These are phyloP conservation scores for Zaprionus ornatus DNA, from an alignment of 1,140 invertebrate genomes.

Conservation along the genomic window DNA sequence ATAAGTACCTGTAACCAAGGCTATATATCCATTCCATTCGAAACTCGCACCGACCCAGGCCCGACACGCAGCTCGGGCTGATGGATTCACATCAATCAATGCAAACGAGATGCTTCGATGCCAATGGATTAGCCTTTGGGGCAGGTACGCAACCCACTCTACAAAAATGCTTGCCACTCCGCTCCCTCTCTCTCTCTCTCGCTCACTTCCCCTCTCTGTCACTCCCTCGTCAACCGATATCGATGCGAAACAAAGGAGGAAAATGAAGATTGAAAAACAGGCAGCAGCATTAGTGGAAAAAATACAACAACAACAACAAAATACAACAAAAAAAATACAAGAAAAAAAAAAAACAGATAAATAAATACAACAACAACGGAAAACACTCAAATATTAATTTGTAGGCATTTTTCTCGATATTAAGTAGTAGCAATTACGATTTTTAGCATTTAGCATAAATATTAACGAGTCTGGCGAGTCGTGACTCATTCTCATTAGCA, in stretches of 20 bases:
- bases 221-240: slow-evolving; percentile 12
- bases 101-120: slow-evolving; percentile 13
- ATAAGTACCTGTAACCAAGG: slow-evolving; percentile 78
- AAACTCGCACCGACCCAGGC: not conserved
- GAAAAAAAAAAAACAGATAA: not conserved
- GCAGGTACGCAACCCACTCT: slow-evolving; percentile 73
- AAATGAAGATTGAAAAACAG: slow-evolving; percentile 17
- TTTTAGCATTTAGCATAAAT: slow-evolving; percentile 80
- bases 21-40: slow-evolving; percentile 21
- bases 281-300: slow-evolving; percentile 59
- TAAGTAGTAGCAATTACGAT: slow-evolving; percentile 82
- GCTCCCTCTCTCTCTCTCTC: slow-evolving; percentile 1
- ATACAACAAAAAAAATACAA: slow-evolving; percentile 10
- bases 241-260: slow-evolving; percentile 12
- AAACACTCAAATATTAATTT: slow-evolving; percentile 71
- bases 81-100: slow-evolving; percentile 58
- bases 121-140: slow-evolving; percentile 63
- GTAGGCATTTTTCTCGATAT: slow-evolving; percentile 69
- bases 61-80: slow-evolving; percentile 50
- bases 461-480: slow-evolving; percentile 78
- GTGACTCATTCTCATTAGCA: slow-evolving; percentile 79
- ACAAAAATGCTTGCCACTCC: slow-evolving; percentile 66
- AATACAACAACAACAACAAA: slow-evolving; percentile 24
- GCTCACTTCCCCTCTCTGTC: slow-evolving; percentile 23
- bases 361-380: slow-evolving; percentile 31